Percentiles rank a stretch among this genome's conserved stretches.
phyloP scores from a whole-genome alignment of 2,113 vertebrate genomes.

The Chamaetylas fuelleborni region DNA sequence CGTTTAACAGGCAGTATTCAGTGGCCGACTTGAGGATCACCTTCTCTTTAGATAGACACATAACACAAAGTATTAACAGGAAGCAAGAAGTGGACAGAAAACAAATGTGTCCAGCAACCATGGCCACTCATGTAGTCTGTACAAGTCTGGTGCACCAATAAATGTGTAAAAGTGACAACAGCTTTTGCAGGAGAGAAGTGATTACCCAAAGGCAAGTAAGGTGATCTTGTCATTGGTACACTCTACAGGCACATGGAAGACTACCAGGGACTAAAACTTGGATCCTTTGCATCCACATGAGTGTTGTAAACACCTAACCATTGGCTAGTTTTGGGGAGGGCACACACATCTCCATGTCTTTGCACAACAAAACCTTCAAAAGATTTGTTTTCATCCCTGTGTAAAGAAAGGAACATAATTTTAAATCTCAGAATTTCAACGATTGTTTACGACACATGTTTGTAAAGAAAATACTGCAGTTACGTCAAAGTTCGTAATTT shows the following conservation, averaged over 20 bases:
- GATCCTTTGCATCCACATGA: background rate
- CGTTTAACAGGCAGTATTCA: background rate
- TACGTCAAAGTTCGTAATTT: slow-evolving; percentile 51
- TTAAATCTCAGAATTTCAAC: slow-evolving; percentile 50
- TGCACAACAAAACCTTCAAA: slow-evolving; percentile 20
- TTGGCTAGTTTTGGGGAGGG: slow-evolving; percentile 48
- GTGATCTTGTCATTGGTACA: background rate
- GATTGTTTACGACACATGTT: slow-evolving; percentile 59
- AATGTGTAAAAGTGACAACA: background rate
- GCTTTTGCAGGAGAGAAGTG: background rate
- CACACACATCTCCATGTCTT: background rate
- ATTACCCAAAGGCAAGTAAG: background rate
- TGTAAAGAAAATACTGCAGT: slow-evolving; percentile 62
- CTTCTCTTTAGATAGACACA: background rate
- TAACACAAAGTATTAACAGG: background rate
- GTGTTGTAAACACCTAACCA: background rate
- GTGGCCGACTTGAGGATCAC: background rate
- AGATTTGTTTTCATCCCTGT: slow-evolving; percentile 12
- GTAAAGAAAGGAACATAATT: slow-evolving; percentile 17
- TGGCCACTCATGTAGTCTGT: background rate
- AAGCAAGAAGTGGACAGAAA: background rate
- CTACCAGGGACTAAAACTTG: background rate
- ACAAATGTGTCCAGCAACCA: background rate
- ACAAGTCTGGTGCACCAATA: background rate
- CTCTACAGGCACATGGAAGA: background rate